phyloP scores from a whole-genome alignment of 2,797 vertebrate species.

The Lycodopsis pacificus region DNA sequence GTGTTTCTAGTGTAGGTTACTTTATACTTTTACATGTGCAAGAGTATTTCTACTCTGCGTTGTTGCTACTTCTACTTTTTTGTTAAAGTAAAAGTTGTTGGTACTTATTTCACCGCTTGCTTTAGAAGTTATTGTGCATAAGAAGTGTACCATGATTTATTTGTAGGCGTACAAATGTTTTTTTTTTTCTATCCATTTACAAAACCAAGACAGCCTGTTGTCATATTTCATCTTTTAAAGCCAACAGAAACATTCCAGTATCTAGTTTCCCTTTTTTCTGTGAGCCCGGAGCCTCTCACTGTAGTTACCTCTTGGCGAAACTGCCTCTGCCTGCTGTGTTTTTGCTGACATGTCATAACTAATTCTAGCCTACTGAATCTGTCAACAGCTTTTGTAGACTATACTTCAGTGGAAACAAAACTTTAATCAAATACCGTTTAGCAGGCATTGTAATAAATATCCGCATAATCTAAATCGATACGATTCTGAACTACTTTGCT shows the following conservation, averaged over 20 bases:
- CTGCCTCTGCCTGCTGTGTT: slow-evolving; percentile 47
- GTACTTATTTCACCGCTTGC: neutral
- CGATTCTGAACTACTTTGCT: neutral
- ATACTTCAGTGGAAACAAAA: slow-evolving; percentile 8
- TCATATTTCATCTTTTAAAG: slow-evolving; percentile 1
- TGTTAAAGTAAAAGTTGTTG: neutral
- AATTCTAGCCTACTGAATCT: slow-evolving; percentile 57
- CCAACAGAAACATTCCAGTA: neutral
- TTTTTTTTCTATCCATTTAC: neutral
- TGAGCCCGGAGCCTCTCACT: slow-evolving; percentile 2
- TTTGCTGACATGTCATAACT: slow-evolving; percentile 67
- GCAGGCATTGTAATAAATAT: neutral
- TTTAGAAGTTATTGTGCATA: neutral
- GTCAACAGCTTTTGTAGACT: slow-evolving; percentile 49
- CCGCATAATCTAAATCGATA: neutral
- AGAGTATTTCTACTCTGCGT: neutral
- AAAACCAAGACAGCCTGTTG: neutral
- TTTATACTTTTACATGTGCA: neutral
- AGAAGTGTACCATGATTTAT: neutral
- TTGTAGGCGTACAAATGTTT: neutral
- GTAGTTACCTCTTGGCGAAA: slow-evolving; percentile 38
- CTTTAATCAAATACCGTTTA: neutral
- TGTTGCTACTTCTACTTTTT: neutral
- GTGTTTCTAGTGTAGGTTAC: neutral
- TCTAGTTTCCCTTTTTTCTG: slow-evolving; percentile 19